A percentile compares a stretch with the other conserved stretches of the same genome.
Conservation (phyloP, 2,888 invertebrate genomes). For the Adelphocoris suturalis region DNA sequence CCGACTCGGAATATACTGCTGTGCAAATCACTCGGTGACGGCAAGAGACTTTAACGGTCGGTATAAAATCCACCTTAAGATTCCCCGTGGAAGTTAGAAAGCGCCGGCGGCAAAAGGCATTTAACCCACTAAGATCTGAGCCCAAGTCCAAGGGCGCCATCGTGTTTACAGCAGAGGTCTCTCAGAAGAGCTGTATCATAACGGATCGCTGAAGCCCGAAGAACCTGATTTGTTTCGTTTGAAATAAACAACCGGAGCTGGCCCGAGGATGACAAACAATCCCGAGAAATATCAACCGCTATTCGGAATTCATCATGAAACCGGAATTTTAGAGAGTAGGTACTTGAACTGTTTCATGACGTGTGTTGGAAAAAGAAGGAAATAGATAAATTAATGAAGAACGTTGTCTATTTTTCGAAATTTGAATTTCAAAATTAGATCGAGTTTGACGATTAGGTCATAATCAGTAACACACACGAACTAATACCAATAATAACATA, state of each 20-base stretch:
- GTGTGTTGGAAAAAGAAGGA: too few species aligned
- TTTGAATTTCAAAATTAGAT: too few species aligned
- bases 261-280: not conserved
- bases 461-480: too few species aligned
- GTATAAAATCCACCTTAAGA: not conserved
- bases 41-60: constrained; percentile 24
- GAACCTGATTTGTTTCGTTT: not conserved
- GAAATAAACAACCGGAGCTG: not conserved
- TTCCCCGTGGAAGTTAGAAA: not conserved
- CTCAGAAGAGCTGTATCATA: not conserved
- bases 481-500: too few species aligned
- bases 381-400: too few species aligned
- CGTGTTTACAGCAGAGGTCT: not conserved
- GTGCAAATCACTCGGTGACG: constrained; percentile 7
- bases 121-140: constrained; percentile 38
- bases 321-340: not conserved
- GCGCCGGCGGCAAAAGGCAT: constrained; percentile 17
- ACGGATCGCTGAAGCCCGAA: not conserved
- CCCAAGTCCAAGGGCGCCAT: constrained; percentile 9
- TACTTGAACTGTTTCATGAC: too few species aligned
- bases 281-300: not conserved
- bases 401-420: too few species aligned
- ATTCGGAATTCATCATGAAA: not conserved
- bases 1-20: too few species aligned
- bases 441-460: too few species aligned